phyloP scores from a whole-genome alignment of 2,888 invertebrate genomes.

The Tenthredo distinguenda region DNA sequence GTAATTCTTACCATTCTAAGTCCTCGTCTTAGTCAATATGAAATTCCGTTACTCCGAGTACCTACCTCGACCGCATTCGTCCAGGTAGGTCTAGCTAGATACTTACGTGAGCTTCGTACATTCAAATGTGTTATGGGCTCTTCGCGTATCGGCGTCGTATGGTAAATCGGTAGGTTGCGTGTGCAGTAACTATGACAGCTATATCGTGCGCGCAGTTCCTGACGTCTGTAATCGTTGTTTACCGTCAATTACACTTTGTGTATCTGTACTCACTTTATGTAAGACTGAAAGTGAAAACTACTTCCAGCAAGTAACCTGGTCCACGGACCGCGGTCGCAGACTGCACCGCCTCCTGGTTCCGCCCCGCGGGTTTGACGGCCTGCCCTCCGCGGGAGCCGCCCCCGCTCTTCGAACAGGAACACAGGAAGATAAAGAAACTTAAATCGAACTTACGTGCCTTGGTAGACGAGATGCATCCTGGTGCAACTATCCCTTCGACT shows the following conservation, averaged over 20 bases:
- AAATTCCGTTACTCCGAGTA: not conserved
- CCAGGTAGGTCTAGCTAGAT: not conserved
- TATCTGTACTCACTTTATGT: not conserved
- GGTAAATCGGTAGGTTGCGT: not conserved
- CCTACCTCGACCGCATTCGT: not conserved
- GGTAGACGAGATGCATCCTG: constrained; percentile 8
- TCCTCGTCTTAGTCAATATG: not conserved
- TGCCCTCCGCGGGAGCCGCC: constrained; percentile 79
- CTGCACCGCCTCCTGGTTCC: constrained; percentile 78
- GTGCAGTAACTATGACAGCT: not conserved
- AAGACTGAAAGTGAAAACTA: constrained; percentile 46
- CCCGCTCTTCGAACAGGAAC: constrained; percentile 77
- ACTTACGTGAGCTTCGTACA: constrained; percentile 4
- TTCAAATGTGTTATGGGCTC: not conserved
- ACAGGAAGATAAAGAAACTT: constrained; percentile 71
- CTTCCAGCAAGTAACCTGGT: constrained; percentile 42
- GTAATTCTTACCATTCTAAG: not conserved
- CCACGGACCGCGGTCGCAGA: constrained; percentile 55
- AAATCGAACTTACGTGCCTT: constrained; percentile 17
- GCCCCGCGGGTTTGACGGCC: constrained; percentile 78
- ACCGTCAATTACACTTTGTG: not conserved
- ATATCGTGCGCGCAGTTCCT: not conserved
- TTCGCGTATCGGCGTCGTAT: not conserved
- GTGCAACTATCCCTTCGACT: not conserved
- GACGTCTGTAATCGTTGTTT: not conserved